Evolutionary conservation across 30 jellyfish, hydroid and myxozoan species (phyloP), one percentile per base, ranked within the genome.

Genomic region (Turritopsis dohrnii): DNA sequence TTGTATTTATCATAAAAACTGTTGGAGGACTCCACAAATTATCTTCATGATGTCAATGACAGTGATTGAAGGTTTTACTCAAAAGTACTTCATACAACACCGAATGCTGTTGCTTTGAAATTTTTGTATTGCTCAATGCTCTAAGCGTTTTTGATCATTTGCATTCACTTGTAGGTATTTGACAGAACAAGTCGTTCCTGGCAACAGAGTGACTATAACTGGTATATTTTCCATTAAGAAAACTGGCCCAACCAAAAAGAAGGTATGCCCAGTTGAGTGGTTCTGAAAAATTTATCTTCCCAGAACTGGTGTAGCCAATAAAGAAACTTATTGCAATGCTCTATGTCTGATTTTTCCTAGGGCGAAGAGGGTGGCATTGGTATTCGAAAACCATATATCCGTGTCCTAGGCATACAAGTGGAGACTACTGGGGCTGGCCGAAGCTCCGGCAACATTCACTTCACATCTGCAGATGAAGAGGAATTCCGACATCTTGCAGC

Each of bases 381-480:
- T 31, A 95, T 95, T 21, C 89, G 99, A 24, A 90, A 90, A 79
- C 99, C 99, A 7, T 95, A 95, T 76, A 86, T 95, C 0, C 94
- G 96, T 20, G 99, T 95, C 29, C 91, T 95, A 80, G 99, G 99
- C 30, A 83, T 95, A 79, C 96, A 95, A 31, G 74, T 90, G 21
- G 98, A 95, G 77, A 85, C 98, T 13, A 93, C 94, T 0, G 98
- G 98, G 21, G 91, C 96, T 76, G 97, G 97, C 4, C 93, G 96
- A 53, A 84, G 96, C 24, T 92, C 96, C 1, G 96, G 89, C 27
- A 88, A 75, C 54, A 90, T 92, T 13, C 91, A 88, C 54, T 91
- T 88, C 84, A 88, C 97, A 19, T 93, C 98, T 0, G 86, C 81
- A 30, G 98, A 95, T 72, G 98, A 90, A 65, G 98, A 95, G 65